Evolutionary conservation across 2,888 invertebrate genomes (phyloP).

Genomic region (Drosophila kanekoi): DNA sequence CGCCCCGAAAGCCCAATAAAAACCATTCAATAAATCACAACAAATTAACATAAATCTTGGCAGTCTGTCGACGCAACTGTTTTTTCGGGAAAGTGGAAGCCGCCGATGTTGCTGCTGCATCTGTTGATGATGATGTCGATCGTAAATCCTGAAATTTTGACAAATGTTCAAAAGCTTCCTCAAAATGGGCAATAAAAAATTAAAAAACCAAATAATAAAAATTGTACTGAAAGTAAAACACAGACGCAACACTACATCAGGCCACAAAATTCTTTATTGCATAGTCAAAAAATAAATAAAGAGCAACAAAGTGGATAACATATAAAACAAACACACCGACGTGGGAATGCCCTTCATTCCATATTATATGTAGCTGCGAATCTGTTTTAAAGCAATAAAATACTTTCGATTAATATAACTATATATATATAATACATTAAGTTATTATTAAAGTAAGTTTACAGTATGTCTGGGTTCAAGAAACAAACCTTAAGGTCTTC

Average conservation of each 20-base stretch:
- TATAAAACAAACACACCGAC: neutral
- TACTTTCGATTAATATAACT: neutral
- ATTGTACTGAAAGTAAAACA: constrained; percentile 29
- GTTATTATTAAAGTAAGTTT: too few species aligned
- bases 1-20: constrained; percentile 73
- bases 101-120: constrained; percentile 36
- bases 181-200: constrained; percentile 78
- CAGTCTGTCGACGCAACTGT: constrained; percentile 63
- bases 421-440: neutral
- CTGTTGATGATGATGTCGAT: constrained; percentile 77
- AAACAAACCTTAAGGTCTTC: too few species aligned
- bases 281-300: constrained; percentile 33
- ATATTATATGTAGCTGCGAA: neutral
- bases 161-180: constrained; percentile 75
- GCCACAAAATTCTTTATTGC: constrained; percentile 58
- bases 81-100: constrained; percentile 5
- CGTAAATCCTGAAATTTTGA: constrained; percentile 79
- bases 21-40: constrained; percentile 81
- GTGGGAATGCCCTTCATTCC: constrained; percentile 37
- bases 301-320: neutral
- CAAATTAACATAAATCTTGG: constrained; percentile 79
- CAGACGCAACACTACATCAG: constrained; percentile 15
- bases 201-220: constrained; percentile 61
- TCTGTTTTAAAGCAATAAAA: neutral
- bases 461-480: too few species aligned